A percentile compares a stretch with the other conserved stretches of the same genome.
These are phyloP conservation scores for Allacma fusca DNA, from an alignment of 2,888 invertebrate genomes.

Conservation along the genomic window DNA sequence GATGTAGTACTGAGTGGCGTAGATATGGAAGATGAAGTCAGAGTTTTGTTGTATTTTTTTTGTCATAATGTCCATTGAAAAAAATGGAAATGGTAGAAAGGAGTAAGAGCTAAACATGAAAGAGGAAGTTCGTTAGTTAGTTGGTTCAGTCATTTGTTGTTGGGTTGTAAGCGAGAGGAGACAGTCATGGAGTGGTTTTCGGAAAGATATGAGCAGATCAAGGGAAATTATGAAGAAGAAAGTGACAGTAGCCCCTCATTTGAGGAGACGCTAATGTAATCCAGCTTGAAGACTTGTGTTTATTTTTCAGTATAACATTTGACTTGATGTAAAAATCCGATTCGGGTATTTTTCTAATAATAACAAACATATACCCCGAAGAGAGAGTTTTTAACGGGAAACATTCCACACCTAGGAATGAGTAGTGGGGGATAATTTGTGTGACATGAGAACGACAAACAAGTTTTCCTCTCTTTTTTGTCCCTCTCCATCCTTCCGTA, in stretches of 20 bases:
- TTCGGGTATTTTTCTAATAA: conserved; percentile 49
- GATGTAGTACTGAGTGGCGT: too few species aligned
- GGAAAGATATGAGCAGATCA: conserved; percentile 32
- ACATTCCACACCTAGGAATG: conserved; percentile 60
- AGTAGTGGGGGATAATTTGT: conserved; percentile 58
- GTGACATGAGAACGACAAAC: conserved; percentile 61
- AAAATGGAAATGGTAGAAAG: background rate
- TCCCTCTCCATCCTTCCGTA: conserved; percentile 1
- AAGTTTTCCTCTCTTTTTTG: conserved; percentile 50
- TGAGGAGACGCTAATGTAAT: conserved; percentile 57
- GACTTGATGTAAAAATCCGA: conserved; percentile 39
- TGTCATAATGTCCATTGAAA: background rate
- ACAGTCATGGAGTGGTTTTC: conserved; percentile 32
- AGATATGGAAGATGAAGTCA: too few species aligned
- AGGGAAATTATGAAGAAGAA: conserved; percentile 36
- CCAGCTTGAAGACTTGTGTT: conserved; percentile 53
- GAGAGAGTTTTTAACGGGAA: conserved; percentile 38
- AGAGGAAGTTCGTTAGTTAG: conserved; percentile 42
- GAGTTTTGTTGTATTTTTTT: too few species aligned
- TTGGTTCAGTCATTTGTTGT: background rate
- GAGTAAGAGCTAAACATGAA: conserved; percentile 23
- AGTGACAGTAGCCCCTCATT: conserved; percentile 33
- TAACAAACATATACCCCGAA: conserved; percentile 46
- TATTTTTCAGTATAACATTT: conserved; percentile 46
- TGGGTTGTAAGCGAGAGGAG: background rate